Conservation (phyloP, 2,888 invertebrate species). For the Noctuana brunneofusca region DNA sequence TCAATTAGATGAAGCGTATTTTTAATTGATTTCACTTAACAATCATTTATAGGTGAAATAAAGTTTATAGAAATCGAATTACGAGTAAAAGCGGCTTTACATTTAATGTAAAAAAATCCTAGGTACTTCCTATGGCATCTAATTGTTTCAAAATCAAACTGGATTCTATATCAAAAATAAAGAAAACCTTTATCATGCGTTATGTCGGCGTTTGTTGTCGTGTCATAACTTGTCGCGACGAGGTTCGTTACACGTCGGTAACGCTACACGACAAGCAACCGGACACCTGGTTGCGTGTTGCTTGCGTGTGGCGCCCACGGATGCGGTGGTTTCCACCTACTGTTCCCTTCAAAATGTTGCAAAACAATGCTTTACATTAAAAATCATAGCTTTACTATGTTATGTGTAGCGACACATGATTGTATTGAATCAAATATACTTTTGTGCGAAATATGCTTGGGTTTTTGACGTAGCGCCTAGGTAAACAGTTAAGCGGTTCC, state of each 20-base stretch:
- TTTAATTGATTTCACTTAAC: slow-evolving; percentile 6
- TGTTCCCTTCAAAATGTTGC: slow-evolving; percentile 16
- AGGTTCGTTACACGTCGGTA: slow-evolving; percentile 64
- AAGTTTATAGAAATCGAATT: neutral
- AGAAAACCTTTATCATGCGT: slow-evolving; percentile 54
- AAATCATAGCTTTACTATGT: neutral
- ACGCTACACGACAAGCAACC: slow-evolving; percentile 67
- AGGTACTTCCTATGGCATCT: neutral
- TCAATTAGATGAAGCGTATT: slow-evolving; percentile 14
- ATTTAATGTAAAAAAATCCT: too few relatives aligned
- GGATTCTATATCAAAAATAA: slow-evolving; percentile 56
- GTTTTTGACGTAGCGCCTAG: slow-evolving; percentile 26
- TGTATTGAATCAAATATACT: neutral
- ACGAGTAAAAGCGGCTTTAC: too few relatives aligned
- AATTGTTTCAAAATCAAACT: neutral
- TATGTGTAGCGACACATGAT: neutral
- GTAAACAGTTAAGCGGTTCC: slow-evolving; percentile 16
- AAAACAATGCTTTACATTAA: slow-evolving; percentile 10
- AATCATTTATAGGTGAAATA: neutral
- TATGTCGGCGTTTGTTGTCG: slow-evolving; percentile 68
- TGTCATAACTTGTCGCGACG: slow-evolving; percentile 72
- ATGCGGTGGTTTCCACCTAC: slow-evolving; percentile 40
- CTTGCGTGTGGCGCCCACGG: slow-evolving; percentile 54
- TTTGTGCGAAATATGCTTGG: slow-evolving; percentile 14
- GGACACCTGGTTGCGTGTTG: slow-evolving; percentile 68